Evolutionary conservation across 2,888 invertebrate species (phyloP), one percentile per base, ranked within the genome.

Genomic region (Nebria salina): DNA sequence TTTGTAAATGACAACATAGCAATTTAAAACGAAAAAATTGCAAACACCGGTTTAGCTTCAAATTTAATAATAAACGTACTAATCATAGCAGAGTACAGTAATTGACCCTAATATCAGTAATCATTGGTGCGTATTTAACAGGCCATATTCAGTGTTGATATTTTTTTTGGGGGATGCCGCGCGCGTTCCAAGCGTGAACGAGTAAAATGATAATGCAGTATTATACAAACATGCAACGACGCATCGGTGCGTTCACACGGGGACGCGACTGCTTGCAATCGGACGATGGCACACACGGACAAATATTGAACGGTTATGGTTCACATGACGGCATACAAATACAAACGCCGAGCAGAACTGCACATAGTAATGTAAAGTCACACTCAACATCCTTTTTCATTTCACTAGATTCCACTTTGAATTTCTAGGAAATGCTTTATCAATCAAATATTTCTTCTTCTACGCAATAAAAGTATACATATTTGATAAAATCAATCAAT

Each of bases 161-260:
- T 54, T 54, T 54, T 8, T 54, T 54, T 54, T 13, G 54, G 54
- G 54, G 13, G 54, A 6, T 54, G 8, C 7, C 13, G 8, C 64
- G 77, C 72, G 77, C 72, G 77, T 77, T 72, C 72, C 41, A 43
- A 77, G 77, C 77, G 34, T 65, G 74, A 73, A 79, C 25, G 73
- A 79, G 74, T 65, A 74, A 79, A 81, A 82, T 82, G 81, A 82
- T 82, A 82, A 81, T 82, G 81, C 74, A 73, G 70, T 81, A 79
- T 76, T 79, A 79, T 77, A 76, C 77, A 77, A 54, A 54, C 54
- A 54, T 54, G 54, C 54, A 54, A 54, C 54, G 54, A 79, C 73
- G 79, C 79, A 72, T 73, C 80, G 78, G 70, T 77, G 66, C 76
- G 68, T 70, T 75, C 34, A 65, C 43, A 34, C 75, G 20, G 68